Evolutionary conservation across 2,888 invertebrate genomes (phyloP), one percentile per base, ranked within the genome.

Genomic region (Lasioglossum zephyrum): DNA sequence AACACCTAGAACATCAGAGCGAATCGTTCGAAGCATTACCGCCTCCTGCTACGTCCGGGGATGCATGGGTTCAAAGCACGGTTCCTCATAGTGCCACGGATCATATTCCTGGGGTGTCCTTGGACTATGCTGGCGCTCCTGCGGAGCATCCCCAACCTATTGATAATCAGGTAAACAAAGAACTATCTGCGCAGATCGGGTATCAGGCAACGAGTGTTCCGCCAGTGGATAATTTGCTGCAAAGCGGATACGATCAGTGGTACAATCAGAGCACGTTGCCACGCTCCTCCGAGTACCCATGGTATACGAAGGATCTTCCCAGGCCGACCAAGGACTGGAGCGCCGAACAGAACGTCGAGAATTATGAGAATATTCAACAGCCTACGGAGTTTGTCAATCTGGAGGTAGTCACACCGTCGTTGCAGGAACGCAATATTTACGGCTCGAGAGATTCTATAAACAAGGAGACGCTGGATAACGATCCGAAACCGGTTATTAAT

Each of bases 361-460:
- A 94, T 78, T 94, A 94, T 70, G 95, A 95, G 78, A 95, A 94
- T 69, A 94, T 95, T 60, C 94, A 94, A 72, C 94, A 94, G 80
- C 87, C 93, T 8, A 76, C 90, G 0, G 95, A 95, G 39, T 95
- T 95, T 53, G 92, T 94, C 3, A 95, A 95, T 88, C 79, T 93
- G 3, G 95, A 95, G 57, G 94, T 94, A 2, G 93, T 94, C 0
- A 86, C 92, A 1, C 93, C 93, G 1, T 92, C 94, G 26, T 63
- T 92, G 9, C 93, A 94, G 70, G 91, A 93, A 77, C 92, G 93
- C 5, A 93, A 94, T 76, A 91, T 94, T 39, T 94, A 94, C 47
- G 94, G 95, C 2, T 94, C 94, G 0, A 92, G 92, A 5, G 95
- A 95, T 87, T 95, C 95, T 4, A 94, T 94, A 72, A 94, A 94